Base-by-base conservation (phyloP, 2,797 vertebrate genomes). In the Halcyon leucocephala region DNA sequence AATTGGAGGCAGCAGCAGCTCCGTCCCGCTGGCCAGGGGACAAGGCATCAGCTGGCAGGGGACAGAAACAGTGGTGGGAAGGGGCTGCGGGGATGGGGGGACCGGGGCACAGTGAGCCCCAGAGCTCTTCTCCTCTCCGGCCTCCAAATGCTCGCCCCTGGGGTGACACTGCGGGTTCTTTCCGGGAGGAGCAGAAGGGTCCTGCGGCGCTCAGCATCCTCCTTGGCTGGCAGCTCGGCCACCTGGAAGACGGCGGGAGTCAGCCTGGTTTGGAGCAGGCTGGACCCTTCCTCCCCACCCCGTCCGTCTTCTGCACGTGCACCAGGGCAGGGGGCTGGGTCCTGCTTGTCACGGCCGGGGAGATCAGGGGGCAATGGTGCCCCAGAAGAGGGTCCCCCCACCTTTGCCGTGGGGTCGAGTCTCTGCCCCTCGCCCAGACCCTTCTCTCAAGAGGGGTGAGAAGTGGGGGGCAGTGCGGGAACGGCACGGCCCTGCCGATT, bases 111-210 rank as follows among this genome's bases (percentile, higher is more conserved):
- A 2, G 37, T 0, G 5, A 70, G 33, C 19, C 88, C 65, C 6
- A 0, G 3, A 2, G 35, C 15, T 66, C 74, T 65, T 39, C 58
- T 82, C 33, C 82, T 71, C 7, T 46, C 20, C 12, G 20, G 73
- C 77, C 71, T 89, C 91, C 94, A 95, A 79, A 95, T 79, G 88
- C 86, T 93, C 3, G 0, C 52, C 21, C 80, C 80, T 31, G 58
- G 51, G 13, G 83, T 76, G 93, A 79, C 12, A 25, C 48, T 5
- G 49, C 2, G 5, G 60, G 35, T 37, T 86, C 90, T 44, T 95
- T 93, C 93, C 51, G 39, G 90, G 62, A 69, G 3, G 46, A 92
- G 80, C 96, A 95, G 93, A 82, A 94, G 90, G 91, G 77, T 51
- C 88, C 86, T 60, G 70, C 42, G 14, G 93, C 51, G 91, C 93